Conservation (phyloP, 37 sponge, comb jelly and placozoan species). For the Aphrocallistes beatrix region DNA sequence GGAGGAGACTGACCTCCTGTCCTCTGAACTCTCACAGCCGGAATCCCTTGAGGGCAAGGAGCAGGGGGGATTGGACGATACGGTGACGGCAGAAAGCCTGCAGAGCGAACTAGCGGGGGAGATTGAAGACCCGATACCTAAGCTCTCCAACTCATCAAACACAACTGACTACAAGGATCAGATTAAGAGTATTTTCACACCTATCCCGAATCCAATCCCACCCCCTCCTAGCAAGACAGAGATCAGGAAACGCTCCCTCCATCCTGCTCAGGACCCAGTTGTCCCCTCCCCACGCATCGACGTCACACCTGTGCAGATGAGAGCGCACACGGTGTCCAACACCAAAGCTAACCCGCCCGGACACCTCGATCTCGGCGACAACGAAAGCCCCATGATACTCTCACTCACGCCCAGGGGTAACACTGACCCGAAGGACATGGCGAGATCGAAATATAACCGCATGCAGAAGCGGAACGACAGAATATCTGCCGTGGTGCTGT, state of each 20-base stretch:
- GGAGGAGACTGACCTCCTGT: too few species aligned
- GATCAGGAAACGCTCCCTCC: not conserved
- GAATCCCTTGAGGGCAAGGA: too few species aligned
- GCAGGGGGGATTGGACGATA: not conserved
- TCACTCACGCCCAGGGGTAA: not conserved
- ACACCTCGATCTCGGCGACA: not conserved
- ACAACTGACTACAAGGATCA: not conserved
- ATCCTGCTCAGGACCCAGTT: not conserved
- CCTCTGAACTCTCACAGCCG: too few species aligned
- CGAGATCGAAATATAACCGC: not conserved
- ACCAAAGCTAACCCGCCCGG: not conserved
- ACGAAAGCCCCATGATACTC: not conserved
- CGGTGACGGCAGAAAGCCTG: not conserved
- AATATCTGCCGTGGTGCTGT: not conserved
- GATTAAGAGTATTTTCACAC: not conserved
- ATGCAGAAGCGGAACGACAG: not conserved
- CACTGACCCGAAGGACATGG: not conserved
- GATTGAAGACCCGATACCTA: not conserved
- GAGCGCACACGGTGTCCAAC: not conserved
- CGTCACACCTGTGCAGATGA: not conserved
- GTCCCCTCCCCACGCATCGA: not conserved
- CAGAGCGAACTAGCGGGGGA: not conserved
- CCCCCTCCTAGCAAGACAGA: not conserved
- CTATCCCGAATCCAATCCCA: not conserved
- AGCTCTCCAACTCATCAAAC: not conserved